phyloP scores from a whole-genome alignment of 2,888 invertebrate genomes.

The Isoperla grammatica region DNA sequence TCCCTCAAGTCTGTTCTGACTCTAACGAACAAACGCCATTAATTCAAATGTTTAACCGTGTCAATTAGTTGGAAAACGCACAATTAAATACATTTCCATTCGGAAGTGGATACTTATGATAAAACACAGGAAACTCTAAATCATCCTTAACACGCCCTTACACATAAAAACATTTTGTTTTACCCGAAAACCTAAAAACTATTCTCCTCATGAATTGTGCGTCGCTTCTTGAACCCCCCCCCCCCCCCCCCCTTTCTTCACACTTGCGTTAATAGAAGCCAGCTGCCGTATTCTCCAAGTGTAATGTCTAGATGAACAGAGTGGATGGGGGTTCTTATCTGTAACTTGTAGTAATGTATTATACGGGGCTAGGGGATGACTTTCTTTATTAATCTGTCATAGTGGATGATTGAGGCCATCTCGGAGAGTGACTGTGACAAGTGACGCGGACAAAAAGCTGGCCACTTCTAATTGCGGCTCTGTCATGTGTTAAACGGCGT shows the following conservation, averaged over 20 bases:
- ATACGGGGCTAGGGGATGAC: neutral
- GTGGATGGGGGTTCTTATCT: neutral
- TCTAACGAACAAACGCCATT: too few relatives aligned
- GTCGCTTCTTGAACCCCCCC: neutral
- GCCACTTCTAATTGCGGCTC: neutral
- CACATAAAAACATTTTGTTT: too few relatives aligned
- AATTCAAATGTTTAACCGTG: too few relatives aligned
- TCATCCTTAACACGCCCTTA: too few relatives aligned
- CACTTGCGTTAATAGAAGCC: neutral
- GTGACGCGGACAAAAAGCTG: constrained; percentile 15
- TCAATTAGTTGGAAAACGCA: too few relatives aligned
- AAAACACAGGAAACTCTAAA: too few relatives aligned
- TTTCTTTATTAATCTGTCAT: constrained; percentile 19
- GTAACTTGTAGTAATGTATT: neutral
- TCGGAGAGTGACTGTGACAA: constrained; percentile 17
- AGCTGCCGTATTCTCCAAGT: constrained; percentile 6
- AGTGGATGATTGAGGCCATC: constrained; percentile 13
- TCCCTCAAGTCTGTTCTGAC: too few relatives aligned
- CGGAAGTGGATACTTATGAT: too few relatives aligned
- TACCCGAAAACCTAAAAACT: too few relatives aligned
- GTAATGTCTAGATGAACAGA: constrained; percentile 6
- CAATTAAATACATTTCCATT: too few relatives aligned
- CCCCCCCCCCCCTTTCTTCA: neutral
- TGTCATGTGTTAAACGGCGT: too few relatives aligned
- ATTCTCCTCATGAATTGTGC: too few relatives aligned